Conservation (phyloP, 2,113 vertebrate genomes). For the Galbula dea region DNA sequence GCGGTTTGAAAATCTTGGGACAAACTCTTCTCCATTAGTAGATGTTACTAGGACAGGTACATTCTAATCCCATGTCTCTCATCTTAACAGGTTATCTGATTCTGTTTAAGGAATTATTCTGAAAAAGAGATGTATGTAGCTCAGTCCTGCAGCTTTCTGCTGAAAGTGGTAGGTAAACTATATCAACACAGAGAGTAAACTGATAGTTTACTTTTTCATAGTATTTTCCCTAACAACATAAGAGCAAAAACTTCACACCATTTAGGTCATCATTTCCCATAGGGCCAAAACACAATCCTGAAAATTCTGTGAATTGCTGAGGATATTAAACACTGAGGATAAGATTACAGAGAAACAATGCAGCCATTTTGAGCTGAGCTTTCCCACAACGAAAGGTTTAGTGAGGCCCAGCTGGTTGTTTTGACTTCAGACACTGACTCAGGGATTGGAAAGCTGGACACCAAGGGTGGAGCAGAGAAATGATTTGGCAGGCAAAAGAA, state of each 20-base stretch:
- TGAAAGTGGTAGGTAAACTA: background rate
- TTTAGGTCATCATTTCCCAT: conserved; percentile 55
- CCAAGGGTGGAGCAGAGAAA: conserved; percentile 65
- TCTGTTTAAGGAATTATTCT: background rate
- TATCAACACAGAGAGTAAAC: background rate
- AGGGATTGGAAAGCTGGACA: conserved; percentile 71
- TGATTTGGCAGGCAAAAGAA: conserved; percentile 59
- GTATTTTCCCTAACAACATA: conserved; percentile 16
- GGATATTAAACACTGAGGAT: conserved; percentile 68
- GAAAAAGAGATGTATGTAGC: background rate
- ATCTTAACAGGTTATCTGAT: background rate
- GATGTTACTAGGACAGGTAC: background rate
- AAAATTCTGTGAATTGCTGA: conserved; percentile 65
- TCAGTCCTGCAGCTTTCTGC: background rate
- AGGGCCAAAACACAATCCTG: conserved; percentile 48
- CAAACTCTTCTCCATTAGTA: background rate
- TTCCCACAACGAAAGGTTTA: conserved; percentile 73
- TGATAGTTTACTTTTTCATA: conserved; percentile 8
- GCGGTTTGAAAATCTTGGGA: background rate
- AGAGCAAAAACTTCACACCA: conserved; percentile 36
- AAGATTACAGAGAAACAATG: conserved; percentile 74
- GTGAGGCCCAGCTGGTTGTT: conserved; percentile 70
- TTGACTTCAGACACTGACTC: conserved; percentile 76
- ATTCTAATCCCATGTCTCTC: background rate
- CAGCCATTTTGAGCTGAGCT: conserved; percentile 67